phyloP scores from a whole-genome alignment of 2,888 invertebrate species.

The Apocheima hispidaria region DNA sequence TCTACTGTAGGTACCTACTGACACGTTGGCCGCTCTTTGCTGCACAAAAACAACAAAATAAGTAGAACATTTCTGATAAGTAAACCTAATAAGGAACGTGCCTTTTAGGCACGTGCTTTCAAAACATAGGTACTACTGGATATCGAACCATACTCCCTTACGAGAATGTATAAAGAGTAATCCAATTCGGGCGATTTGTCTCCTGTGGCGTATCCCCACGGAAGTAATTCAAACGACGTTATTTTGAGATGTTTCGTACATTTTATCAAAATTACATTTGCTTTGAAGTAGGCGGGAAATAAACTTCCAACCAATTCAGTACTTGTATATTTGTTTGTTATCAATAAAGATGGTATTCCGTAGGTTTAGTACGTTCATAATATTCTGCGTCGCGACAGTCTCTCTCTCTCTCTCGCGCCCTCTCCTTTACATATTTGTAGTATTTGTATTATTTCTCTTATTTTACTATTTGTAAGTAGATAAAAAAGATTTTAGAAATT shows the following conservation, averaged over 20 bases:
- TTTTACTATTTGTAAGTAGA: neutral
- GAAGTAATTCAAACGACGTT: conserved; percentile 10
- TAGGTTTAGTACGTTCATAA: neutral
- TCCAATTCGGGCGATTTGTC: no score
- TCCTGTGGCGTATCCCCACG: no score
- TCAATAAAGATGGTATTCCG: neutral
- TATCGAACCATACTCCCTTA: neutral
- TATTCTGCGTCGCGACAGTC: no score
- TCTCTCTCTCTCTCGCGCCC: neutral
- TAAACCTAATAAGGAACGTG: neutral
- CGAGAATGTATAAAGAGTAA: neutral
- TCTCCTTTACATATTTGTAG: neutral
- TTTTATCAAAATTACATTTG: conserved; percentile 14
- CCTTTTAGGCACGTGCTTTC: neutral
- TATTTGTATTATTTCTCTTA: neutral
- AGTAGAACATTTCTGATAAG: no score
- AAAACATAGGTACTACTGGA: neutral
- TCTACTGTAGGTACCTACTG: no score
- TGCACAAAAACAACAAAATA: no score
- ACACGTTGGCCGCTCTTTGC: no score
- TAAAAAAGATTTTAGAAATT: neutral
- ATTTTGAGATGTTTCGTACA: conserved; percentile 9
- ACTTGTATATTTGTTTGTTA: conserved; percentile 22
- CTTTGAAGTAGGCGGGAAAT: conserved; percentile 12
- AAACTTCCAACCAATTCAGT: conserved; percentile 11